Evolutionary conservation across 2,113 vertebrate species (phyloP).

Genomic region (Megaceryle torquata): DNA sequence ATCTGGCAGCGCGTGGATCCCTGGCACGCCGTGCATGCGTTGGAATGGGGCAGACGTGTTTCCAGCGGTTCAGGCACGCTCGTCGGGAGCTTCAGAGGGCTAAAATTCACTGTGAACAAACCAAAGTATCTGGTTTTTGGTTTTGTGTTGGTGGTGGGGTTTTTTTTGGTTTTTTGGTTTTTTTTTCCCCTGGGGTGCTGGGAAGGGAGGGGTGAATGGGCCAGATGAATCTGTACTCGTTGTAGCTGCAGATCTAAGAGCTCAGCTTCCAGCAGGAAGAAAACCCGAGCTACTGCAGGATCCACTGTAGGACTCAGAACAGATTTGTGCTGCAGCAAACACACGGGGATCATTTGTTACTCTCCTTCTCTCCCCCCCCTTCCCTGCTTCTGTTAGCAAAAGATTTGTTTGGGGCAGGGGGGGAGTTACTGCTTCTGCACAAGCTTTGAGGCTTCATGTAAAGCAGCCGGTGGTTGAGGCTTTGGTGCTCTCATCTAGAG

Average conservation of each 20-base stretch:
- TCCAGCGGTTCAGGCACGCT: slow-evolving; percentile 42
- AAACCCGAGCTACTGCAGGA: not conserved
- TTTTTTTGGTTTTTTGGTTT: too few species aligned
- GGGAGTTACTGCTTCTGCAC: not conserved
- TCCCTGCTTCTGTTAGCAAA: not conserved
- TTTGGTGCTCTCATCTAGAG: slow-evolving; percentile 34
- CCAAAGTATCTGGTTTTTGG: not conserved
- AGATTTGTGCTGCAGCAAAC: not conserved
- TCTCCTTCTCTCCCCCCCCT: not conserved
- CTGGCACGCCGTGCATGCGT: not conserved
- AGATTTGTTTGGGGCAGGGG: not conserved
- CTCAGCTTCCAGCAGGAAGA: not conserved
- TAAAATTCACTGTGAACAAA: slow-evolving; percentile 11
- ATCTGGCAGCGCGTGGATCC: not conserved
- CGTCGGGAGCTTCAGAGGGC: slow-evolving; percentile 2
- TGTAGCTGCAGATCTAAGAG: not conserved
- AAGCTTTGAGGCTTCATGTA: not conserved
- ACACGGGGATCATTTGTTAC: not conserved
- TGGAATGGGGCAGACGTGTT: slow-evolving; percentile 32
- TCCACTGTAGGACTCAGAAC: not conserved
- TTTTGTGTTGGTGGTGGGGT: too few species aligned
- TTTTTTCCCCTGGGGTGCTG: not conserved
- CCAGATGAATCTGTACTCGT: not conserved
- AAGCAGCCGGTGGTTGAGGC: slow-evolving; percentile 8
- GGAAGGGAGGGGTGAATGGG: not conserved